phyloP scores from a whole-genome alignment of 2,888 invertebrate genomes.

The Harmothoe impar region DNA sequence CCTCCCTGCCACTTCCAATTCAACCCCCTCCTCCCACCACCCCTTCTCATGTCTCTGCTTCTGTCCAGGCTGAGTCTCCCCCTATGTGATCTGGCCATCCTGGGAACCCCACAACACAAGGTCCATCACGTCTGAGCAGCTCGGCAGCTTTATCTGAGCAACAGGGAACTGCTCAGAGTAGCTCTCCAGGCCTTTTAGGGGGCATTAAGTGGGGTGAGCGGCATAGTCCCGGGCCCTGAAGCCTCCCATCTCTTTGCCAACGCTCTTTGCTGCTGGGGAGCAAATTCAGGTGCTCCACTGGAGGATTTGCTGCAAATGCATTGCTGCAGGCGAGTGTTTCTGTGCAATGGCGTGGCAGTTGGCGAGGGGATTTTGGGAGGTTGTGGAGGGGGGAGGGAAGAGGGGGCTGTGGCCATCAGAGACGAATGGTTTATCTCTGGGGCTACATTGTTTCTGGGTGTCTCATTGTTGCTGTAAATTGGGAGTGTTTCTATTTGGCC shows the following conservation, averaged over 20 bases:
- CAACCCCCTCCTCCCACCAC: not conserved
- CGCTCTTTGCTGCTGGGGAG: not conserved
- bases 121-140: slow-evolving; percentile 29
- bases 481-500: not conserved
- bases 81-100: not conserved
- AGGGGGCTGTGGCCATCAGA: not conserved
- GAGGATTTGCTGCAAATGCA: slow-evolving; percentile 10
- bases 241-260: not conserved
- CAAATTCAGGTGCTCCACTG: not conserved
- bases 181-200: not conserved
- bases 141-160: slow-evolving; percentile 6
- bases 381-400: not conserved
- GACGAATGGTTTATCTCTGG: not conserved
- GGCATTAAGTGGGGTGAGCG: not conserved
- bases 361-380: not conserved
- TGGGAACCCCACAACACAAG: not conserved
- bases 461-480: not conserved
- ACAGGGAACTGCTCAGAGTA: not conserved
- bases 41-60: not conserved
- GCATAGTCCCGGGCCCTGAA: not conserved
- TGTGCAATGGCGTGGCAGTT: not conserved
- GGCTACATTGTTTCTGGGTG: not conserved
- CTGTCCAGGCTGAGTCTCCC: not conserved
- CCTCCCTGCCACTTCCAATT: not conserved
- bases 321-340: not conserved